Conservation (phyloP, 2,888 invertebrate genomes). For the Xestoiulus laeticollis region DNA sequence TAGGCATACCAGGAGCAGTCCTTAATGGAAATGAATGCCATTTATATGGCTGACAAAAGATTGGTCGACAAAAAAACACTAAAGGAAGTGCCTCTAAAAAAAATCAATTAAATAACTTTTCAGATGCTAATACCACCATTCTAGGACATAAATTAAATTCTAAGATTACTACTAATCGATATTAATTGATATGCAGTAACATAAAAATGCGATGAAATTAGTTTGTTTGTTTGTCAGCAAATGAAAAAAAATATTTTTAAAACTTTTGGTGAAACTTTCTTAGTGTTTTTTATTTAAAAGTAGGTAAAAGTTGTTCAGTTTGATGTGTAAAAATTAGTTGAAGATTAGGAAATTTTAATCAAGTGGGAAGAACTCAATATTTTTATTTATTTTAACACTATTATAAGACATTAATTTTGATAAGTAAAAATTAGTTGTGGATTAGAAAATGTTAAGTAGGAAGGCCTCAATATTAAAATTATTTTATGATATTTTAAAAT, state of each 20-base stretch:
- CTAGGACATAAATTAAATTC: background rate
- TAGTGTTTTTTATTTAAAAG: too few relatives aligned
- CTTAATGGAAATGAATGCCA: conserved; percentile 43
- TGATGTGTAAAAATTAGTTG: too few relatives aligned
- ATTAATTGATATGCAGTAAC: conserved; percentile 4
- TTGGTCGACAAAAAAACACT: background rate
- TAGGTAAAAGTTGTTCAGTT: too few relatives aligned
- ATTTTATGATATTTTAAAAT: too few relatives aligned
- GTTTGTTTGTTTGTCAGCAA: conserved; percentile 3
- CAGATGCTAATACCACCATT: conserved; percentile 22
- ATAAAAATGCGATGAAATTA: background rate
- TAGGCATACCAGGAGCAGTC: conserved; percentile 44
- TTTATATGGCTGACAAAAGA: conserved; percentile 39
- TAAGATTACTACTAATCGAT: conserved; percentile 2
- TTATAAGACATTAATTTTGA: too few relatives aligned
- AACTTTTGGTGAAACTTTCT: too few relatives aligned
- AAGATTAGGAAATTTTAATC: too few relatives aligned
- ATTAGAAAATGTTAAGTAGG: too few relatives aligned
- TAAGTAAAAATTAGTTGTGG: too few relatives aligned
- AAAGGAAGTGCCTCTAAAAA: background rate
- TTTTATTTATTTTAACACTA: too few relatives aligned
- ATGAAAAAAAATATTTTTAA: background rate
- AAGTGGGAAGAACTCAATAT: too few relatives aligned
- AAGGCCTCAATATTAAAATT: too few relatives aligned
- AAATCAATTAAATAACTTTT: conserved; percentile 43